Conservation (phyloP, 1,140 invertebrate species). For the Diabrotica undecimpunctata region DNA sequence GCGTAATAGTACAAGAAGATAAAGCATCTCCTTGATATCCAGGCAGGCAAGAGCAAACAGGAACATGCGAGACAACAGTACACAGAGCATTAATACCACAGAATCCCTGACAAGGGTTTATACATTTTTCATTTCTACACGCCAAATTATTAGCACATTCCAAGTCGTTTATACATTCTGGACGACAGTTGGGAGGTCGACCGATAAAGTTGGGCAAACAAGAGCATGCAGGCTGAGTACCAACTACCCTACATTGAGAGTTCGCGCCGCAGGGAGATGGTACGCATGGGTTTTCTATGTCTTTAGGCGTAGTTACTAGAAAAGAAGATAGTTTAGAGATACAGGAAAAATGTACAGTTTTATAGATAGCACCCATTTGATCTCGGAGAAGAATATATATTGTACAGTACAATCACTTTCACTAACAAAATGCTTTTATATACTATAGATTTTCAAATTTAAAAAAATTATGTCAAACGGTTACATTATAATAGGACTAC, state of each 20-base stretch:
- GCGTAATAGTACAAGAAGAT: conserved; percentile 54
- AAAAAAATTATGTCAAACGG: too few relatives aligned
- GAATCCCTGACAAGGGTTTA: conserved; percentile 72
- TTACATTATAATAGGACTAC: too few relatives aligned
- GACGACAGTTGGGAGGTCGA: conserved; percentile 72
- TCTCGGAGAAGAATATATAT: too few relatives aligned
- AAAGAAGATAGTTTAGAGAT: conserved; percentile 23
- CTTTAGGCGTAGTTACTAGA: conserved; percentile 43
- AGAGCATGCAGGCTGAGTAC: conserved; percentile 68
- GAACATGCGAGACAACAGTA: conserved; percentile 71
- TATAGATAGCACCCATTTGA: too few relatives aligned
- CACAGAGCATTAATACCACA: conserved; percentile 73
- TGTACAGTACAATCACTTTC: too few relatives aligned
- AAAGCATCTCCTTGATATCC: conserved; percentile 78
- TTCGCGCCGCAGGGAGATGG: conserved; percentile 76
- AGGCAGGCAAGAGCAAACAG: conserved; percentile 65
- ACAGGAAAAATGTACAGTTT: conserved; percentile 1
- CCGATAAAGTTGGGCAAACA: conserved; percentile 72
- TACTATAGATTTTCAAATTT: too few relatives aligned
- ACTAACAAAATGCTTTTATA: too few relatives aligned
- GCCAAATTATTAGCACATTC: conserved; percentile 72
- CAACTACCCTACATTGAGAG: conserved; percentile 69
- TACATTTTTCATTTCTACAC: conserved; percentile 74
- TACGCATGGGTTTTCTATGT: conserved; percentile 59
- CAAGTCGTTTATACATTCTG: conserved; percentile 70